Evolutionary conservation across 2,113 vertebrate genomes (phyloP).

Genomic region (Petrocephalus microphthalmus): DNA sequence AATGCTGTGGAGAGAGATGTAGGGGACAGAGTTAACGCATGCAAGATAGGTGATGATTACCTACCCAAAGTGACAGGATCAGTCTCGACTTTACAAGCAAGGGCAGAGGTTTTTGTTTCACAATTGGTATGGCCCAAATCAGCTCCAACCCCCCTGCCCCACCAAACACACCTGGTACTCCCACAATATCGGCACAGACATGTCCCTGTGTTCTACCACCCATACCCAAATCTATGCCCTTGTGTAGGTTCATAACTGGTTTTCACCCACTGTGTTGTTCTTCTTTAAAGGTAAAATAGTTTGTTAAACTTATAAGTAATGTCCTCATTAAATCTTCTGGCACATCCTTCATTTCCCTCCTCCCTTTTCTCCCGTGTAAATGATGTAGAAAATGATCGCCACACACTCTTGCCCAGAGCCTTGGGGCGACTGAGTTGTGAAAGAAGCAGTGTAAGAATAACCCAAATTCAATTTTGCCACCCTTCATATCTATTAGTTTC

Average conservation of each 20-base stretch:
- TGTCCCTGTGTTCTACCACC: background rate
- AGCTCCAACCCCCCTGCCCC: background rate
- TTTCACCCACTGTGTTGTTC: background rate
- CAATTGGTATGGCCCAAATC: background rate
- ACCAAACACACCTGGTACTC: background rate
- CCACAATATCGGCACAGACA: background rate
- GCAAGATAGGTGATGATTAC: background rate
- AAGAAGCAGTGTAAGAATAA: background rate
- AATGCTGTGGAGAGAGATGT: slow-evolving; percentile 44
- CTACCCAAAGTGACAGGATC: background rate
- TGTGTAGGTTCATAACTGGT: background rate
- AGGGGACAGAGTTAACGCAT: background rate
- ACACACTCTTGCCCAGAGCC: background rate
- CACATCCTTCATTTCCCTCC: background rate
- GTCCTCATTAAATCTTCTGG: background rate
- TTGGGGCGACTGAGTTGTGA: background rate
- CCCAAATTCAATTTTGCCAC: background rate
- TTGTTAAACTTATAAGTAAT: background rate
- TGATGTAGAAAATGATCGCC: background rate
- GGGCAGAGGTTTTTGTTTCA: background rate
- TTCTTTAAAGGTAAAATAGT: background rate
- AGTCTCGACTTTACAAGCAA: background rate
- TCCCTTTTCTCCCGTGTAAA: background rate
- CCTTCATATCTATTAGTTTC: background rate
- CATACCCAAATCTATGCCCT: background rate